Evolutionary conservation across 2,888 invertebrate genomes (phyloP).

Genomic region (Pterobdella sp.): DNA sequence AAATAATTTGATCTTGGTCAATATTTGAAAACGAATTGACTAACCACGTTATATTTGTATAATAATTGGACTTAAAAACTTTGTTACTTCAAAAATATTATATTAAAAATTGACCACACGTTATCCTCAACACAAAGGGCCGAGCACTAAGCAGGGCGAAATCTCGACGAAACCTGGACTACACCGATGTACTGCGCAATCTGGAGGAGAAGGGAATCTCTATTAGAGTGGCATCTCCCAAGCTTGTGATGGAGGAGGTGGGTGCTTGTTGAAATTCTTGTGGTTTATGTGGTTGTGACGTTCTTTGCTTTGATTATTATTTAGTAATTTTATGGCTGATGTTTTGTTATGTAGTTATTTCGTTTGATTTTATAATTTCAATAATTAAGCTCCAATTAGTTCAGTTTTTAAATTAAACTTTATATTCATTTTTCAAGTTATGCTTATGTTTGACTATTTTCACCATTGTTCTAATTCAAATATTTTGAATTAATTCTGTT

Average conservation of each 20-base stretch:
- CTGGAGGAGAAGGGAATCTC: constrained; percentile 77
- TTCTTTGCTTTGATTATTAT: background rate
- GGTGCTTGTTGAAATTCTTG: constrained; percentile 14
- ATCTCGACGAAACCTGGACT: constrained; percentile 88
- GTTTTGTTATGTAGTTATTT: background rate
- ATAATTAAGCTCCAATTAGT: background rate
- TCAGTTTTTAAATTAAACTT: background rate
- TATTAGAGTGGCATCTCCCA: constrained; percentile 94
- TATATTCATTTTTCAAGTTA: background rate
- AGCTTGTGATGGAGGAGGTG: constrained; percentile 93
- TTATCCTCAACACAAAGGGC: no score
- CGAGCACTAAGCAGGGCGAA: constrained; percentile 92
- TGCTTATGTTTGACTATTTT: background rate
- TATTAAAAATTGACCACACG: background rate
- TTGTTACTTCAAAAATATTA: background rate
- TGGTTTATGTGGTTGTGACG: background rate
- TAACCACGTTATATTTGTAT: background rate
- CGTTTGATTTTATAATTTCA: background rate
- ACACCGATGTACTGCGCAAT: constrained; percentile 76
- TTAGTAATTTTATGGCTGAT: background rate
- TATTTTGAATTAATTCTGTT: background rate
- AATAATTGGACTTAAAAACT: no score
- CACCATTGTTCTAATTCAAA: no score
- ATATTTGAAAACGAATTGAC: background rate
- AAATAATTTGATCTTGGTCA: background rate